Percentiles rank a stretch among this genome's conserved stretches.
Conservation (phyloP, 2,113 vertebrate species). For the Cisticola juncidis region DNA sequence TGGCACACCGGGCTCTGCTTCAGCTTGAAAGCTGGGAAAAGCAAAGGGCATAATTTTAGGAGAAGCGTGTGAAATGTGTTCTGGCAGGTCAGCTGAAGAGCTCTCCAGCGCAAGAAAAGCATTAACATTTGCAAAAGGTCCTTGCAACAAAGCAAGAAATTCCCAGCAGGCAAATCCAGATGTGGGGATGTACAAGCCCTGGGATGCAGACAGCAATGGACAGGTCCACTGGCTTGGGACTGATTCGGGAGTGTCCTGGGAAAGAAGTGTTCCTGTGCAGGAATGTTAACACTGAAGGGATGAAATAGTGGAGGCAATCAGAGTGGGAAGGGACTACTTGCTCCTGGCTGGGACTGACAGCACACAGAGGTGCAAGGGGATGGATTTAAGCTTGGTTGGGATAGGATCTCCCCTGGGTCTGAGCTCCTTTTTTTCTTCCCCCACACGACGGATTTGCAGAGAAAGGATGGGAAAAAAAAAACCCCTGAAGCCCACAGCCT, state of each 20-base stretch:
- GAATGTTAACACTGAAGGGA: background rate
- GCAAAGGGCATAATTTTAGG: slow-evolving; percentile 63
- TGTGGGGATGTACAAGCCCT: background rate
- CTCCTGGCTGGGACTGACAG: background rate
- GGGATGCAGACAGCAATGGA: background rate
- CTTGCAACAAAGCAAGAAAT: slow-evolving; percentile 1
- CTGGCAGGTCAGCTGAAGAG: slow-evolving; percentile 53
- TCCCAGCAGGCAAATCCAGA: slow-evolving; percentile 38
- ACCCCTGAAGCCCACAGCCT: slow-evolving; percentile 20
- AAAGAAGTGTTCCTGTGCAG: background rate
- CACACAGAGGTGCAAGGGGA: background rate
- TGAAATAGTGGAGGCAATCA: background rate
- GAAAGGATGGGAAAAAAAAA: background rate
- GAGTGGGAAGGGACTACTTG: background rate
- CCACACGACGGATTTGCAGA: background rate
- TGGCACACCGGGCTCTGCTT: background rate
- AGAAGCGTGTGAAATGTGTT: slow-evolving; percentile 68
- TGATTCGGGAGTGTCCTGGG: background rate
- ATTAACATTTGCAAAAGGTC: slow-evolving; percentile 69
- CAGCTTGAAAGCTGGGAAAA: background rate
- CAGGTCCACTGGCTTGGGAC: background rate
- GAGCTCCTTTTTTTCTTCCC: background rate
- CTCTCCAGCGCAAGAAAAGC: slow-evolving; percentile 48
- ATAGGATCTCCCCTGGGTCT: background rate
- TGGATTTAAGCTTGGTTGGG: background rate